These are phyloP conservation scores for Isaurus tuberculatus DNA, from an alignment of 92 coral and sea anemone genomes.

Conservation along the genomic window DNA sequence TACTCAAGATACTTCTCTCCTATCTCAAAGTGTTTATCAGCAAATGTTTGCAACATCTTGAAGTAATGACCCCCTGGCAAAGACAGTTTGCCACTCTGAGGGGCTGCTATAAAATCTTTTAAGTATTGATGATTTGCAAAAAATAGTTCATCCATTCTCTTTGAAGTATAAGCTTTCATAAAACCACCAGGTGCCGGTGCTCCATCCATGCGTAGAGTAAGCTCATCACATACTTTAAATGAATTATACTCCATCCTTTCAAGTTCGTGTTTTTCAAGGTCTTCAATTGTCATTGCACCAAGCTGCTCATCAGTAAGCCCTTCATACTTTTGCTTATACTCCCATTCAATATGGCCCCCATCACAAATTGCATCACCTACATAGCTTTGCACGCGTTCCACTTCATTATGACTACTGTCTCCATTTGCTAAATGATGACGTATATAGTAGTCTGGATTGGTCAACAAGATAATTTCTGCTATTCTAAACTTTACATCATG, in stretches of 20 bases:
- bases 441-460: slow-evolving; percentile 11
- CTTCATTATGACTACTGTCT: slow-evolving; percentile 26
- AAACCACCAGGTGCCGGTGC: slow-evolving; percentile 55
- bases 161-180: slow-evolving; percentile 52
- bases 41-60: slow-evolving; percentile 10
- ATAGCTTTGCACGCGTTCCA: slow-evolving; percentile 45
- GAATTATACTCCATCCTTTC: slow-evolving; percentile 44
- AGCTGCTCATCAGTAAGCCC: slow-evolving; percentile 49
- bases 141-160: neutral
- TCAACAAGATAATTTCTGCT: slow-evolving; percentile 4
- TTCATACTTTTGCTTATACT: slow-evolving; percentile 38
- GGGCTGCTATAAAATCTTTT: slow-evolving; percentile 10
- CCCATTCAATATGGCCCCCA: slow-evolving; percentile 48
- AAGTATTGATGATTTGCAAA: slow-evolving; percentile 1
- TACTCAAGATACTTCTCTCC: slow-evolving; percentile 4
- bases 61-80: slow-evolving; percentile 2
- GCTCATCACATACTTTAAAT: slow-evolving; percentile 54
- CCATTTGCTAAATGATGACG: slow-evolving; percentile 8
- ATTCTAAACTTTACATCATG: slow-evolving; percentile 21
- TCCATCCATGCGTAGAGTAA: slow-evolving; percentile 49
- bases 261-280: slow-evolving; percentile 35
- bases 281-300: slow-evolving; percentile 40
- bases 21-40: slow-evolving; percentile 6
- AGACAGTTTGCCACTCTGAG: slow-evolving; percentile 6
- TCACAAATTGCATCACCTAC: slow-evolving; percentile 59